Base-by-base conservation (phyloP, 2,888 invertebrate genomes). In the Syrista parreyssii region DNA sequence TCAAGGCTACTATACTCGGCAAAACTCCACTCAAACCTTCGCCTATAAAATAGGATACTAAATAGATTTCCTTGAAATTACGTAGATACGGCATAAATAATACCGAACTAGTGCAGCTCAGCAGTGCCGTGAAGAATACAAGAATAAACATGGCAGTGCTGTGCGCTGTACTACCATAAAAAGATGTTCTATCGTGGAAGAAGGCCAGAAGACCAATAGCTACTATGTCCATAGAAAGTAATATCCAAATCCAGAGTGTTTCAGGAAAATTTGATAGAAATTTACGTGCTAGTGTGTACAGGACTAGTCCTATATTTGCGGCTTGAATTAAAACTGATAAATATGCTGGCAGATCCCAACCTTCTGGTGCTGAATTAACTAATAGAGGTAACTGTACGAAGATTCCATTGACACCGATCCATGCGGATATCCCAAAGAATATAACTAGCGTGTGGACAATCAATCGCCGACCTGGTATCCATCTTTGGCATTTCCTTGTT, bases 61-160 rank as follows among this genome's bases (percentile, higher is more conserved):
- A 92, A 89, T 97, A 98, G 75, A 94, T 92, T 78, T 95, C 94
- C 76, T 94, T 93, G 89, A 95, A 97, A 84, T 95, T 93, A 40
- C 95, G 94, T 94, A 98, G 95, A 90, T 96, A 97, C 9, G 97
- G 97, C 92, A 97, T 95, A 89, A 96, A 98, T 15, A 97, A 92
- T 78, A 98, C 96, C 0, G 97, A 96, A 83, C 97, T 97, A 31
- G 96, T 96, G 89, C 97, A 97, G 81, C 97, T 97, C n/a, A 96
- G 95, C 36, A 95, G 90, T 15, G 95, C 94, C 79, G 95, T 93
- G 86, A 94, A 94, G 88, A 95, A 95, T 4, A 95, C 94, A 15
- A 96, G 91, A 55, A 93, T 84, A 33, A 96, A 93, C 80, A 96
- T 92, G 0, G 93, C 92, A 4, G 94, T 83, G 72, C 95, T 95